Percentiles rank a stretch among this genome's conserved stretches.
Evolutionary conservation across 37 sponge, comb jelly and placozoan species (phyloP).

Genomic region (Cladorhizidae sp.): DNA sequence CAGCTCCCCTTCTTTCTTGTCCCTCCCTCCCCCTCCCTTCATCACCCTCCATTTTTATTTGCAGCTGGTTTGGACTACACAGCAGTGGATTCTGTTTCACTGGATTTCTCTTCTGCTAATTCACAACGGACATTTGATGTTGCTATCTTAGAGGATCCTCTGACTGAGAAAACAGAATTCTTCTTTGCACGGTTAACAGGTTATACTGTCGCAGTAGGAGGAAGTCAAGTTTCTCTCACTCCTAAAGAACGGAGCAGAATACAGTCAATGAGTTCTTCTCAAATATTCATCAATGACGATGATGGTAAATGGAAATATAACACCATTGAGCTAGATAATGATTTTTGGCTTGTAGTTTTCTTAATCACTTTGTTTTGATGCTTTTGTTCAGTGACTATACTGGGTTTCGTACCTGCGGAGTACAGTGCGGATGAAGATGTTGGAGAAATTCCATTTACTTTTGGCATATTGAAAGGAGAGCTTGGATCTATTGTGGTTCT

Average conservation of each 20-base stretch:
- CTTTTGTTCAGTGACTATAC: neutral
- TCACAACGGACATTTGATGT: neutral
- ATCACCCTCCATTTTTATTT: neutral
- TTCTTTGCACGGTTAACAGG: neutral
- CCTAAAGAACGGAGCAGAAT: neutral
- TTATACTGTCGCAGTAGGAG: neutral
- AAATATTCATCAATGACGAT: neutral
- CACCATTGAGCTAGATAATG: too few relatives aligned
- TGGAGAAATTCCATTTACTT: constrained; percentile 5
- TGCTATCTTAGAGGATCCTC: neutral
- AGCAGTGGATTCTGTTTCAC: neutral
- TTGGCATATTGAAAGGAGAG: constrained; percentile 9
- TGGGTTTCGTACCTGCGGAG: neutral
- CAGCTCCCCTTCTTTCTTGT: too few relatives aligned
- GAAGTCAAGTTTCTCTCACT: neutral
- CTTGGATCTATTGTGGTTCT: constrained; percentile 12
- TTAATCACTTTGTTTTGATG: too few relatives aligned
- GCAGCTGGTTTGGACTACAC: neutral
- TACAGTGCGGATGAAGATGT: constrained; percentile 14
- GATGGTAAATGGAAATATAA: neutral
- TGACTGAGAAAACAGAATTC: neutral
- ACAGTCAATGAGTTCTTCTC: neutral
- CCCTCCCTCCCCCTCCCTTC: too few relatives aligned
- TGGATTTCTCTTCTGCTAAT: neutral
- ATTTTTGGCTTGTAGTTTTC: too few relatives aligned